These are phyloP conservation scores for Thamnophis elegans DNA, from an alignment of 2,797 vertebrate genomes.

Conservation along the genomic window DNA sequence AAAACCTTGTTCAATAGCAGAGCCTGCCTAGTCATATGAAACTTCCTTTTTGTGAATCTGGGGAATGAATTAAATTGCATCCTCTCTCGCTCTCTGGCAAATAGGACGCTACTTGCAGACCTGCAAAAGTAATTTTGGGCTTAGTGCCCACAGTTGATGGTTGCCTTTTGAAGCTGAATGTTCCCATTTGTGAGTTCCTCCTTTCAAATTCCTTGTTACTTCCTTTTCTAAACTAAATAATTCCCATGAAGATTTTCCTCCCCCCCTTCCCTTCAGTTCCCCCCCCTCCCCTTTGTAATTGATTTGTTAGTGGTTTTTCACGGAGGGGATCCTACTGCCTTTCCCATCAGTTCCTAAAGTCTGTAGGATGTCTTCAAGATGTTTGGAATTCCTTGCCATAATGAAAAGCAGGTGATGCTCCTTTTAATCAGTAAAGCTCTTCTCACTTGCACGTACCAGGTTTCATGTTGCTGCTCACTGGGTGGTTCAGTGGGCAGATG, in stretches of 20 bases:
- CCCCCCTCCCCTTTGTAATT: neutral
- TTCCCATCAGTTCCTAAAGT: neutral
- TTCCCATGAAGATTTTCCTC: neutral
- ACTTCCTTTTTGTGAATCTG: neutral
- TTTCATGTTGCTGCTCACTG: neutral
- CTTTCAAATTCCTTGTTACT: neutral
- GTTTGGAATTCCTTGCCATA: conserved; percentile 28
- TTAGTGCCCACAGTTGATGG: neutral
- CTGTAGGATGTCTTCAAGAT: conserved; percentile 1
- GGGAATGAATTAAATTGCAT: neutral
- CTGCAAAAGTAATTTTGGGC: neutral
- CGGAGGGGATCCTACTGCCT: neutral
- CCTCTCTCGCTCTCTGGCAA: too few relatives aligned
- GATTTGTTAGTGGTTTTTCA: neutral
- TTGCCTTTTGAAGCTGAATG: neutral
- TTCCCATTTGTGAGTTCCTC: neutral
- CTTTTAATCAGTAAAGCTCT: neutral
- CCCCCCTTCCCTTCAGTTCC: neutral
- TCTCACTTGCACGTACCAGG: neutral
- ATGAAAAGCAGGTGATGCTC: conserved; percentile 30
- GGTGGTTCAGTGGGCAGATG: neutral
- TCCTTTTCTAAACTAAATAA: neutral
- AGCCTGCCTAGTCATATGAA: neutral
- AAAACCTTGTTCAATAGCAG: neutral
- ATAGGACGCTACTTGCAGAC: neutral